A percentile compares a stretch with the other conserved stretches of the same genome.
Evolutionary conservation across 1,140 invertebrate species (phyloP).

Genomic region (Octopus sinensis): DNA sequence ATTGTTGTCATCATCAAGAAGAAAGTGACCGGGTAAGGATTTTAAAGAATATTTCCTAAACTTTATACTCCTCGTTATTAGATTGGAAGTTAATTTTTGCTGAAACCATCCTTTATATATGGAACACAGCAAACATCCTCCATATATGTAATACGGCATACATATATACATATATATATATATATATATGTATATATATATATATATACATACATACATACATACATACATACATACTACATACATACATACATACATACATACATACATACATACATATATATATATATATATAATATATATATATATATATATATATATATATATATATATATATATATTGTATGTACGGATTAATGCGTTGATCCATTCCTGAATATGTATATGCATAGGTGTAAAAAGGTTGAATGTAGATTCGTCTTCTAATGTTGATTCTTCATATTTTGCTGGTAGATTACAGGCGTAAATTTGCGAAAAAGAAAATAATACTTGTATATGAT

Average conservation of each 20-base stretch:
- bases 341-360: too few species aligned
- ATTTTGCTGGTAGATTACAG: too few species aligned
- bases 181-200: not conserved
- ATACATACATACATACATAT: not conserved
- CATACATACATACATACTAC: not conserved
- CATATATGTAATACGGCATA: not conserved
- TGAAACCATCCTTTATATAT: too few species aligned
- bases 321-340: not conserved
- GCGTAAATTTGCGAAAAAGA: too few species aligned
- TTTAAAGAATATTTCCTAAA: too few species aligned
- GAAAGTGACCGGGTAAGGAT: slow-evolving; percentile 1
- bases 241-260: not conserved
- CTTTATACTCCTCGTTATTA: too few species aligned
- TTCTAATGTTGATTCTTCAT: too few species aligned
- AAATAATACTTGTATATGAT: too few species aligned
- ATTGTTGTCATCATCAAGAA: slow-evolving; percentile 12
- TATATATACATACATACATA: not conserved
- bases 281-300: not conserved
- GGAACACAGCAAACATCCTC: not conserved
- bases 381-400: too few species aligned
- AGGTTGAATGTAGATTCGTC: too few species aligned
- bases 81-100: too few species aligned
- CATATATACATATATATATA: not conserved
- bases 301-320: not conserved
- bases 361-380: too few species aligned